Percentiles rank a stretch among this genome's conserved stretches.
phyloP scores from a whole-genome alignment of 2,888 invertebrate species.

The Byasa hedistus region DNA sequence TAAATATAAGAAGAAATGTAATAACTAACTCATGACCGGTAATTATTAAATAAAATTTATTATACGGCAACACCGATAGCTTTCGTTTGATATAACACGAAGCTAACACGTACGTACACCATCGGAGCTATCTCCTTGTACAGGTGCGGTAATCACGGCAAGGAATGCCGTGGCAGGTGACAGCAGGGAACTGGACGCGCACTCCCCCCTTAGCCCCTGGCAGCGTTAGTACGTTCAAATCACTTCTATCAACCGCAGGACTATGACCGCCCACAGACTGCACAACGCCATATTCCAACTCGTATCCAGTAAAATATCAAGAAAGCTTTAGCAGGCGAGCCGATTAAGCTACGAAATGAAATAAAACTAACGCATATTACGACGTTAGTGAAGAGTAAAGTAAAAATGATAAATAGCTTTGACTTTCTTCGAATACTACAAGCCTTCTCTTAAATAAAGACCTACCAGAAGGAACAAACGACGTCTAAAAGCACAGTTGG shows the following conservation, averaged over 20 bases:
- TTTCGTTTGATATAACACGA: conserved; percentile 45
- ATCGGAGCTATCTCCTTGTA: conserved; percentile 34
- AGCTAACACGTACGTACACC: conserved; percentile 42
- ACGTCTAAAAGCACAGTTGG: no score
- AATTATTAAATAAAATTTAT: conserved; percentile 22
- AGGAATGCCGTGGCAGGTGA: conserved; percentile 75
- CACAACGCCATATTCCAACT: conserved; percentile 30
- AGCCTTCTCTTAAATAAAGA: no score
- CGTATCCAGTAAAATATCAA: background rate
- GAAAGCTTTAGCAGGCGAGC: no score
- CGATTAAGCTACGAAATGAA: no score
- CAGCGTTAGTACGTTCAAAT: conserved; percentile 71
- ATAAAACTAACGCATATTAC: no score
- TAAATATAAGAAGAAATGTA: background rate
- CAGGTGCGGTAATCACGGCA: conserved; percentile 73
- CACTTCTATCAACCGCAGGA: conserved; percentile 76
- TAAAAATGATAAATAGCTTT: no score
- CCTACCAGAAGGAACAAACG: no score
- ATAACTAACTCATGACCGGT: conserved; percentile 4
- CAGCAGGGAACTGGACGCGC: conserved; percentile 62
- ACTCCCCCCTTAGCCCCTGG: conserved; percentile 38
- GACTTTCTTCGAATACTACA: no score
- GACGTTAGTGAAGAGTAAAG: no score
- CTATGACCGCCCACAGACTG: conserved; percentile 67
- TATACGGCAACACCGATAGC: conserved; percentile 33